Conservation (phyloP, 2,888 invertebrate genomes). For the Actias luna region DNA sequence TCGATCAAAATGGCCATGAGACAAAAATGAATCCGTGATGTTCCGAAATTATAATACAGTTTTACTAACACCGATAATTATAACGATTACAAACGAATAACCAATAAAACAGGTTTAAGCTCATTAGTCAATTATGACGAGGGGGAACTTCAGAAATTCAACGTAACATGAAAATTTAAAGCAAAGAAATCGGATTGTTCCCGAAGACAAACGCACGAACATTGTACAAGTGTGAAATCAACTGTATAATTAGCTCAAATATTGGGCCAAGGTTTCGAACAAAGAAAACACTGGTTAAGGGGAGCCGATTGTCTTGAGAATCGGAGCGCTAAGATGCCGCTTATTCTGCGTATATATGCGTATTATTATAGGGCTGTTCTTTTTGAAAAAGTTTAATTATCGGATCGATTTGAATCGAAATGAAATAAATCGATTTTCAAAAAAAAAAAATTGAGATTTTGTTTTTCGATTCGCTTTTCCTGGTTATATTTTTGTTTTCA, state of each 20-base stretch:
- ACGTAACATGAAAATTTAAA: constrained; percentile 15
- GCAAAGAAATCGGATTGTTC: constrained; percentile 43
- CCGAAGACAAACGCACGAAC: constrained; percentile 52
- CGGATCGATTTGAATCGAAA: too few species aligned
- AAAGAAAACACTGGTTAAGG: constrained; percentile 40
- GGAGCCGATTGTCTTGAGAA: constrained; percentile 37
- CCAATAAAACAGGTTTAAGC: constrained; percentile 4
- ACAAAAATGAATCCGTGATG: not conserved
- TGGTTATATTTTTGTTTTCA: too few species aligned
- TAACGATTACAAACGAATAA: not conserved
- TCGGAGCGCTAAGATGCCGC: constrained; percentile 49
- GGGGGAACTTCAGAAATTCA: constrained; percentile 11
- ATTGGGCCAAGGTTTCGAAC: constrained; percentile 37
- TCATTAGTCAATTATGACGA: constrained; percentile 7
- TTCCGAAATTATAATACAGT: not conserved
- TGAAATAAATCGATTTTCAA: too few species aligned
- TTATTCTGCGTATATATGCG: not conserved
- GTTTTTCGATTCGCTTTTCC: too few species aligned
- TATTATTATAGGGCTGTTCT: not conserved
- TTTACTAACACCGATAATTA: not conserved
- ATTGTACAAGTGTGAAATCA: constrained; percentile 58
- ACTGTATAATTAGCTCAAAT: constrained; percentile 62
- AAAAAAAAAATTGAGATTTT: too few species aligned
- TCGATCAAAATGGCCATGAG: not conserved
- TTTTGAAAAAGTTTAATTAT: too few species aligned